phyloP scores from a whole-genome alignment of 2,797 vertebrate species.

The Anguilla pacifica region DNA sequence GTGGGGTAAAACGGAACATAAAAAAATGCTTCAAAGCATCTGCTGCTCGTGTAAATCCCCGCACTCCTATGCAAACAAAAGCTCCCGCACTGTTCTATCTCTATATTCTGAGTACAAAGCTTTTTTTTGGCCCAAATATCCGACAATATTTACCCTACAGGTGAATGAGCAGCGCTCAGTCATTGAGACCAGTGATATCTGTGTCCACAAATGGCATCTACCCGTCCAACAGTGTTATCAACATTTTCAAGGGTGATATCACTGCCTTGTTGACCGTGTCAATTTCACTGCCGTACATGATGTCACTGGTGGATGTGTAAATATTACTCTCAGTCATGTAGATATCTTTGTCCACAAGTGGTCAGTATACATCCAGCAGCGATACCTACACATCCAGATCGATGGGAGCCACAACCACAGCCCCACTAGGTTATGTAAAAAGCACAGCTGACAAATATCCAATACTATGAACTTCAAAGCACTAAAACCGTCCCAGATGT shows the following conservation, averaged over 20 bases:
- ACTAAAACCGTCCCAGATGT: background rate
- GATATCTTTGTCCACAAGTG: background rate
- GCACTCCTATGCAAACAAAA: background rate
- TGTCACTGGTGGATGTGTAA: background rate
- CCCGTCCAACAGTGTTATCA: background rate
- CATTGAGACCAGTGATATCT: background rate
- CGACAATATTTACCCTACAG: background rate
- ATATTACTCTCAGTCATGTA: background rate
- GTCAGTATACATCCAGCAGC: background rate
- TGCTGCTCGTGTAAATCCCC: background rate
- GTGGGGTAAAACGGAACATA: background rate
- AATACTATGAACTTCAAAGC: background rate
- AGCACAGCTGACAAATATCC: background rate
- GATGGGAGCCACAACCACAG: background rate
- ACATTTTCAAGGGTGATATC: background rate
- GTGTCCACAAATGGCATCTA: background rate
- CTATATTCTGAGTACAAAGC: background rate
- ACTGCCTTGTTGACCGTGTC: background rate
- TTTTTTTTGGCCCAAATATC: background rate
- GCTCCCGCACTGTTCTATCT: background rate
- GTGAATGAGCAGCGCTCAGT: background rate
- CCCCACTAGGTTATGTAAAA: background rate
- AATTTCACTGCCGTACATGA: background rate
- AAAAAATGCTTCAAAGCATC: background rate
- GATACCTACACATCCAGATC: background rate